Evolutionary conservation across 2,797 vertebrate species (phyloP).

Genomic region (Amazonetta brasiliensis): DNA sequence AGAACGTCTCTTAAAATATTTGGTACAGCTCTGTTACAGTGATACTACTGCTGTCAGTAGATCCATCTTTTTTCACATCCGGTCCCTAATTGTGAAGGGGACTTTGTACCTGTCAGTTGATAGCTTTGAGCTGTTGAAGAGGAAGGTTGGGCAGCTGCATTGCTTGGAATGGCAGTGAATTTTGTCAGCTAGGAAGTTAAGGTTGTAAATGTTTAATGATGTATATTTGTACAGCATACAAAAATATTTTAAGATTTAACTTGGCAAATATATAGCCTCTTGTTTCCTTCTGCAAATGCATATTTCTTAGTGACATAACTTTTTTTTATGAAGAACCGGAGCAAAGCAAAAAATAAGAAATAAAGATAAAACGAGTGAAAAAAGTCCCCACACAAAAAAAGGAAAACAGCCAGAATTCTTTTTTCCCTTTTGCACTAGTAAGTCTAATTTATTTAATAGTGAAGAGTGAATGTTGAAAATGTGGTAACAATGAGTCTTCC

Average conservation of each 20-base stretch:
- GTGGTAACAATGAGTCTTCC: not conserved
- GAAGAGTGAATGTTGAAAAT: not conserved
- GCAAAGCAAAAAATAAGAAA: not conserved
- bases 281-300: conserved; percentile 52
- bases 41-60: not conserved
- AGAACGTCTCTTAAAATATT: conserved; percentile 43
- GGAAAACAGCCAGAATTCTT: not conserved
- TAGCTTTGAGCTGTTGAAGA: not conserved
- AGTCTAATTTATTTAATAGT: conserved; percentile 38
- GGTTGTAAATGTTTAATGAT: conserved; percentile 53
- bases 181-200: not conserved
- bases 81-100: not conserved
- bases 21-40: not conserved
- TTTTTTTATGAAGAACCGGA: conserved; percentile 18
- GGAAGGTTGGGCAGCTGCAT: not conserved
- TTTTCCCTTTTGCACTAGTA: not conserved
- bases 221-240: conserved; percentile 78
- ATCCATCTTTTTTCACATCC: not conserved
- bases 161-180: not conserved
- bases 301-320: conserved; percentile 44
- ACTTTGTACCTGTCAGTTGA: not conserved
- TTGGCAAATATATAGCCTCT: conserved; percentile 12
- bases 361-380: not conserved
- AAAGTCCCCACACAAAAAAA: not conserved
- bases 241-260: conserved; percentile 67